A percentile compares a stretch with the other conserved stretches of the same genome.
Conservation (phyloP, 2,888 invertebrate species). For the Watsonalla binaria region DNA sequence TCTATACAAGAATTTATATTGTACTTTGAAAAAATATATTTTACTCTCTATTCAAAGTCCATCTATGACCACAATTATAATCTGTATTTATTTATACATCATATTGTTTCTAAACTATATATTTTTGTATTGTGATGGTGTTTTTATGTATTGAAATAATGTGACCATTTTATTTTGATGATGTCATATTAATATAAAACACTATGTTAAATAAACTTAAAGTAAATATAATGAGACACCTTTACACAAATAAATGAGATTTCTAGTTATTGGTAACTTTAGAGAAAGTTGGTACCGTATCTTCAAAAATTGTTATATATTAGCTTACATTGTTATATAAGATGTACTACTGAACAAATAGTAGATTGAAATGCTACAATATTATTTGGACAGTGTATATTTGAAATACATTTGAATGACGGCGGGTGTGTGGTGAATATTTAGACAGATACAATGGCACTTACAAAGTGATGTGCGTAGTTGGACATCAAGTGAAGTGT, state of each 20-base stretch:
- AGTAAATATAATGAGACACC: no score
- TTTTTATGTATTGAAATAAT: not conserved
- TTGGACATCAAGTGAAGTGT: constrained; percentile 5
- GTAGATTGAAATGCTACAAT: no score
- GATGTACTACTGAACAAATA: no score
- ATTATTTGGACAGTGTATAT: no score
- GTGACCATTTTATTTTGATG: not conserved
- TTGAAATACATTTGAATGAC: no score
- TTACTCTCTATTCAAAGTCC: constrained; percentile 6
- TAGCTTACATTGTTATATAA: no score
- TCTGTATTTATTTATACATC: not conserved
- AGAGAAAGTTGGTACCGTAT: no score
- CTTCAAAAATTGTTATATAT: no score
- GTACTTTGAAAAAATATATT: constrained; percentile 31
- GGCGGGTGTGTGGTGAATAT: no score
- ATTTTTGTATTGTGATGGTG: not conserved
- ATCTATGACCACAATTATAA: not conserved
- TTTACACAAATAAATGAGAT: not conserved
- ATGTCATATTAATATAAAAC: not conserved
- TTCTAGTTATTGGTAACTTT: not conserved
- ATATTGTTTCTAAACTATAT: not conserved
- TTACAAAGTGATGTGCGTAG: constrained; percentile 4
- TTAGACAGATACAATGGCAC: constrained; percentile 8
- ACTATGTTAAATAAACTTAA: not conserved
- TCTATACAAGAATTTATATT: constrained; percentile 15